These are phyloP conservation scores for Bombycilla garrulus DNA, from an alignment of 2,113 vertebrate species.

Conservation along the genomic window DNA sequence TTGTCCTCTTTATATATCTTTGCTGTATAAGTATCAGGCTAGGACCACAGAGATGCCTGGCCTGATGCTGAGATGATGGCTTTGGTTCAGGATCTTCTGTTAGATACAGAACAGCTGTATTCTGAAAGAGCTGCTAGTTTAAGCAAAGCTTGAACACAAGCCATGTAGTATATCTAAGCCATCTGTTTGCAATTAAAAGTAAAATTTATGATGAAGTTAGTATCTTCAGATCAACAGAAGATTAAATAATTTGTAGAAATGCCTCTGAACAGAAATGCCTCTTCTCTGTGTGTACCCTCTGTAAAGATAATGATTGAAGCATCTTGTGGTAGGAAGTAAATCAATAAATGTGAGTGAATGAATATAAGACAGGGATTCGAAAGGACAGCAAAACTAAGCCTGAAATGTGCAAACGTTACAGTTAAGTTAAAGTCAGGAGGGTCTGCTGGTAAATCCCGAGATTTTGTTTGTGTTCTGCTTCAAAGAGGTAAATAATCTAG, in stretches of 20 bases:
- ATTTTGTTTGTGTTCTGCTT: background rate
- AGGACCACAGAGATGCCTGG: background rate
- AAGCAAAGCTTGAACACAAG: background rate
- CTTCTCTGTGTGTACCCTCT: fast-evolving
- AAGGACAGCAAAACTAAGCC: background rate
- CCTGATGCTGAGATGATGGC: background rate
- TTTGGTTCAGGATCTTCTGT: background rate
- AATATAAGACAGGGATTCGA: background rate
- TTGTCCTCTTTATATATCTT: background rate
- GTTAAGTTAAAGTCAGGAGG: background rate
- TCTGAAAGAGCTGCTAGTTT: background rate
- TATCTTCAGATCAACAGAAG: background rate
- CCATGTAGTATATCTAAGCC: background rate
- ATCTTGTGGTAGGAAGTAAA: background rate
- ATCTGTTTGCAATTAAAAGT: background rate
- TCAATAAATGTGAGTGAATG: background rate
- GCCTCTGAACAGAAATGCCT: background rate
- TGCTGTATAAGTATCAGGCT: background rate
- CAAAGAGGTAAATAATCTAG: background rate
- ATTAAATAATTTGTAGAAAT: background rate
- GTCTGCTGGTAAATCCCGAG: background rate
- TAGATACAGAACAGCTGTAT: fast-evolving
- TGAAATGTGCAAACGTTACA: background rate
- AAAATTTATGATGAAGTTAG: background rate
- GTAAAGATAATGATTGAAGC: background rate